Base-by-base conservation (phyloP, 2,888 invertebrate genomes). In the Rhagophthalmus giganteus region DNA sequence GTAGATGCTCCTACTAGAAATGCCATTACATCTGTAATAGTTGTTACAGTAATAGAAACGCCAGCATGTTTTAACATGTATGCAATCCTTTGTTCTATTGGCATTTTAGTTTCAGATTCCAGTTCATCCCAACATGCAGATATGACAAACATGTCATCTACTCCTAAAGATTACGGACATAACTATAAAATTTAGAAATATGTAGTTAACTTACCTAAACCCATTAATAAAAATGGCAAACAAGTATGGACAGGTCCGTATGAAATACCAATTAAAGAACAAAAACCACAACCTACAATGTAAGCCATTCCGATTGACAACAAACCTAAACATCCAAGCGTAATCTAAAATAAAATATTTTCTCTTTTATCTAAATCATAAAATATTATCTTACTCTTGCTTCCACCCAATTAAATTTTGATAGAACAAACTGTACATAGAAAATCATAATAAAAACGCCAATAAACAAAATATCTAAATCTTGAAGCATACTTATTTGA, bases 71-170 rank as follows among this genome's bases (percentile, higher is more conserved):
- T 83, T 40, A 90, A 69, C 79, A 87, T 84, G 27, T 82, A 69
- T 0, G 84, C 90, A 40, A 90, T 78, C 72, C 81, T 81, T 61
- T 85, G 79, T n/a, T 81, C 79, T 16, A 87, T 66, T 57, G 81
- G 78, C 59, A 79, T 76, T 59, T 77, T 75, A 55, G 80, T 77
- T 35, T 80, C 75, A 27, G 76, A 72, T 6, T 81, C 74, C 8
- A 84, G 69, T 65, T 87, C 83, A 54, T 85, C 82, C 86, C 87
- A 88, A 67, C 87, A 85, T 11, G 87, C 85, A 76, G 86, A 83
- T 76, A 91, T 87, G 0, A 92, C 88, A 73, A 92, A 90, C 82
- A 90, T 88, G 67, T 92, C 91, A 64, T 91, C 91, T 13, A 91
- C 84, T 24, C 87, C 86, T 57, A 40, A 28, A 63, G n/a, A n/a